Percentiles rank a stretch among this genome's conserved stretches.
Conservation (phyloP, 2,888 invertebrate species). For the Sphecodes monilicornis region DNA sequence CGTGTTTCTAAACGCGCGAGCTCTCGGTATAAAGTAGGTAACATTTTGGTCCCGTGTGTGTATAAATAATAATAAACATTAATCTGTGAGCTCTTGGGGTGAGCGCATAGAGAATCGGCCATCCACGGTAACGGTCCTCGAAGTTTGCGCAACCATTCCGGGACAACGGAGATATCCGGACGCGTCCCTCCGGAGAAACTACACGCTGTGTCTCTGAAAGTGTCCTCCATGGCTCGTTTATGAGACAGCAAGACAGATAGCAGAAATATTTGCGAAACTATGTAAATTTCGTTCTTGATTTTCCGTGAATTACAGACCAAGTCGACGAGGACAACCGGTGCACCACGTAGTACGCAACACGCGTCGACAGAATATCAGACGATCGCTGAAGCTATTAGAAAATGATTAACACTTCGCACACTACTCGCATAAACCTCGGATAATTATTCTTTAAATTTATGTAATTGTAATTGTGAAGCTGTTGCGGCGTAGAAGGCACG, state of each 20-base stretch:
- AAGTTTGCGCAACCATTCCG: conserved; percentile 53
- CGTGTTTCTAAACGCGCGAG: neutral
- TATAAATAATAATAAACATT: conserved; percentile 59
- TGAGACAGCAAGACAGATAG: conserved; percentile 40
- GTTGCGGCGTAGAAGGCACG: no score
- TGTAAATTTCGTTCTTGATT: conserved; percentile 67
- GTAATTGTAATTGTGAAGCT: no score
- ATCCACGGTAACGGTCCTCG: conserved; percentile 56
- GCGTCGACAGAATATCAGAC: conserved; percentile 50
- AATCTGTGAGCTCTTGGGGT: conserved; percentile 56
- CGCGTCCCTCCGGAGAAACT: conserved; percentile 14
- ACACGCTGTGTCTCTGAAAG: conserved; percentile 47
- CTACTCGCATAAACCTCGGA: no score
- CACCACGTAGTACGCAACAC: no score
- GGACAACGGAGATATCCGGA: conserved; percentile 23
- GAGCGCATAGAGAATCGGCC: conserved; percentile 53
- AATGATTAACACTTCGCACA: conserved; percentile 35
- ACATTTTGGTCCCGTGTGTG: conserved; percentile 33
- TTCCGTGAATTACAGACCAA: conserved; percentile 4
- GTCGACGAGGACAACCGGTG: conserved; percentile 23
- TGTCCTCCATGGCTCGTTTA: conserved; percentile 58
- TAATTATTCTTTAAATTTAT: no score
- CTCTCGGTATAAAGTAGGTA: neutral
- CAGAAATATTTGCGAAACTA: conserved; percentile 45
- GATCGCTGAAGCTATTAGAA: conserved; percentile 57